Base-by-base conservation (phyloP, 1,140 invertebrate genomes). In the Forficula auricularia region DNA sequence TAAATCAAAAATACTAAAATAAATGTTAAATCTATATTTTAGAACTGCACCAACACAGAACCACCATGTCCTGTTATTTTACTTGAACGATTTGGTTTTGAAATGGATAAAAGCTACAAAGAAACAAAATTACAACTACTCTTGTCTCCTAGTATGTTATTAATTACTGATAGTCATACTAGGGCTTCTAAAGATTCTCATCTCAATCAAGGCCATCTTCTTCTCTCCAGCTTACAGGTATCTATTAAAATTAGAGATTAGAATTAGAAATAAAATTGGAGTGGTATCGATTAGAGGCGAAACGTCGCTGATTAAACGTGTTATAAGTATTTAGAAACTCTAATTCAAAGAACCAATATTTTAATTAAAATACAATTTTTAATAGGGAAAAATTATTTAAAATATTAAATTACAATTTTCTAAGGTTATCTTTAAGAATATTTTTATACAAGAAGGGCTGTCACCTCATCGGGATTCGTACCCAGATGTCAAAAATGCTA, bases 91-190 rank as follows among this genome's bases (percentile, higher is more conserved):
- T 79, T 96, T 51, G 86, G 84, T 3, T 95, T 97, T 65, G 92
- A 97, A 69, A 88, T 98, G 84, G 83, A 90, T 52, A 97, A 96
- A 58, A 71, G 74, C 7, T 96, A 82, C 56, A 73, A 73, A 46
- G 88, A 95, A 60, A 97, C 89, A 0, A 80, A 82, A 50, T 65
- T 98, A 0, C 92, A 97, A 55, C 61, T 98, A 0, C 60, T 96
- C 0, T 61, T 97, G 0, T 94, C 88, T 46, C 92, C 92, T 0
- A 77, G 87, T 1, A 79, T 89, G 48, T 62, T 91, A 42, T 66
- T 86, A n/a, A 71, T 80, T 1, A 70, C 75, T 1, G 84, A 87
- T 53, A 77, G 72, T 47, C 58, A 81, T 3, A 61, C 67, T 12
- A 65, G 84, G 43, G 63, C 72, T 1, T 65, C 61, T 16, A 73